These are phyloP conservation scores for Leucoma salicis DNA, from an alignment of 2,888 invertebrate genomes.

Conservation along the genomic window DNA sequence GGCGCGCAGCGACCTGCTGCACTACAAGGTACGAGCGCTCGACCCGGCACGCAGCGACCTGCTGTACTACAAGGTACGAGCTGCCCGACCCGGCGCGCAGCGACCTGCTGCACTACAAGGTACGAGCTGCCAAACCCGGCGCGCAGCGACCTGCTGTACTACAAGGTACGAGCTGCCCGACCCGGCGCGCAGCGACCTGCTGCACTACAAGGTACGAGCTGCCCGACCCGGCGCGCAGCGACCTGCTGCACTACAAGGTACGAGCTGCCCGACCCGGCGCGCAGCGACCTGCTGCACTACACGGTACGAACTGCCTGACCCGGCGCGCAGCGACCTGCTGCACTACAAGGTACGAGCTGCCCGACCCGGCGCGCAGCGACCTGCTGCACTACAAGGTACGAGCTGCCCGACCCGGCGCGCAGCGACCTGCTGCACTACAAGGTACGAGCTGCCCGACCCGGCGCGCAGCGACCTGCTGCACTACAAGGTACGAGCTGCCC, in stretches of 20 bases:
- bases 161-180: conserved; percentile 50
- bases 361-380: conserved; percentile 87
- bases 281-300: conserved; percentile 75
- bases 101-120: conserved; percentile 36
- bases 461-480: conserved; percentile 82
- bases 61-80: conserved; percentile 56
- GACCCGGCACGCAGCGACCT: conserved; percentile 30
- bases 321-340: conserved; percentile 29
- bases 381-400: conserved; percentile 28
- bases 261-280: conserved; percentile 80
- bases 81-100: conserved; percentile 87
- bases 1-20: conserved; percentile 82
- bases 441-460: conserved; percentile 67
- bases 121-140: conserved; percentile 33
- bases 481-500: conserved; percentile 23
- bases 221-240: conserved; percentile 29
- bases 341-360: conserved; percentile 55
- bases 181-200: conserved; percentile 85
- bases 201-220: conserved; percentile 26
- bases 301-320: conserved; percentile 32
- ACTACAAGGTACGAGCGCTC: conserved; percentile 25
- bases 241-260: conserved; percentile 56
- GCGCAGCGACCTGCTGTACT: conserved; percentile 41
- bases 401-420: conserved; percentile 31
- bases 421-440: conserved; percentile 48